phyloP scores from a whole-genome alignment of 2,113 vertebrate genomes.

The Aspidoscelis tigris region DNA sequence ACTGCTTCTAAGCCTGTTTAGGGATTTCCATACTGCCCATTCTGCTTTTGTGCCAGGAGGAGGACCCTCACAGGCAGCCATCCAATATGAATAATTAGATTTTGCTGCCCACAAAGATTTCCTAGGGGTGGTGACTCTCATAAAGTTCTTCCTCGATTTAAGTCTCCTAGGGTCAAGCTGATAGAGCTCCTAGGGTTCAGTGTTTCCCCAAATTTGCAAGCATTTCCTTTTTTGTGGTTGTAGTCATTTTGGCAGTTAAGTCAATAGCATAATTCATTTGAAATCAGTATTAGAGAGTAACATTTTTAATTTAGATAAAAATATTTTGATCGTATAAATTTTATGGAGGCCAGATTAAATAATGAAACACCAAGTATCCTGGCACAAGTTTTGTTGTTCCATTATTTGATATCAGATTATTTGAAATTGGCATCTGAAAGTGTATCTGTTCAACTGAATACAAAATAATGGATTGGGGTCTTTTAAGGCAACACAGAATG shows the following conservation, averaged over 20 bases:
- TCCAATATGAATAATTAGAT: no score
- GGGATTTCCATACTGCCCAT: neutral
- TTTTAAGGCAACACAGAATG: constrained; percentile 3
- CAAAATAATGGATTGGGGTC: neutral
- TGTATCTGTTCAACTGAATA: neutral
- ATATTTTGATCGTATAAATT: no score
- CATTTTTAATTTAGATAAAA: no score
- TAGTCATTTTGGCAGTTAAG: neutral
- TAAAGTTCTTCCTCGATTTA: no score
- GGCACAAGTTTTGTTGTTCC: neutral
- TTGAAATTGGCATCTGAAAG: neutral
- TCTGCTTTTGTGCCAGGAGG: neutral
- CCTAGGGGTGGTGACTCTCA: no score
- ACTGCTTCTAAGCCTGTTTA: no score
- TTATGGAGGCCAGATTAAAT: neutral
- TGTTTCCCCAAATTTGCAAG: neutral
- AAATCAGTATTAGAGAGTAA: neutral
- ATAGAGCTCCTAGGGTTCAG: neutral
- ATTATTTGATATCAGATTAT: constrained; percentile 4
- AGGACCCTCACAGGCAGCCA: no score
- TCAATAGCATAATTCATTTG: neutral
- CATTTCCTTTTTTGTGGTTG: neutral
- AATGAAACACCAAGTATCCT: neutral
- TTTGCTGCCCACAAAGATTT: no score
- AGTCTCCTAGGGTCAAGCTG: no score